Conservation (phyloP, 2,797 vertebrate genomes). For the Catostomus latipinnis region DNA sequence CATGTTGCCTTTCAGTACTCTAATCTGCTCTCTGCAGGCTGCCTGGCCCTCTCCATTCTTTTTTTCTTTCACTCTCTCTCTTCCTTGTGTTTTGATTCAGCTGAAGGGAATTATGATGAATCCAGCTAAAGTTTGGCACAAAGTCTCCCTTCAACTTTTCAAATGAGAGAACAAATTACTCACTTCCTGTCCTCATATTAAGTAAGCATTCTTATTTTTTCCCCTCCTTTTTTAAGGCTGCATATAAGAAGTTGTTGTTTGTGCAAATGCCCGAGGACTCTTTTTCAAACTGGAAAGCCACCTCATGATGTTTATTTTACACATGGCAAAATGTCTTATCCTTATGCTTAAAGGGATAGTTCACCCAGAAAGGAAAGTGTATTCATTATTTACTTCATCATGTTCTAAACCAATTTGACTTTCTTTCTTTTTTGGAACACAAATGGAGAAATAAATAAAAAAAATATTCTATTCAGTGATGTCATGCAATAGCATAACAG, state of each 20-base stretch:
- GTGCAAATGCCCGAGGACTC: neutral
- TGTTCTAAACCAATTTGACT: too few relatives aligned
- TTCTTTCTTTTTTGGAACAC: too few relatives aligned
- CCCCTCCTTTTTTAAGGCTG: slow-evolving; percentile 11
- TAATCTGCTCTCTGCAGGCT: slow-evolving; percentile 59
- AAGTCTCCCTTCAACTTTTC: slow-evolving; percentile 52
- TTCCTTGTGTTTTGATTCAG: slow-evolving; percentile 54
- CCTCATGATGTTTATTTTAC: too few relatives aligned
- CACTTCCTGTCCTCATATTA: slow-evolving; percentile 63
- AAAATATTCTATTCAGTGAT: too few relatives aligned
- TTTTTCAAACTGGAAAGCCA: neutral
- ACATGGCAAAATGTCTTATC: too few relatives aligned
- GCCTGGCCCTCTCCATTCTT: slow-evolving; percentile 56
- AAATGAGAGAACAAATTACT: slow-evolving; percentile 67
- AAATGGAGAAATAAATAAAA: too few relatives aligned
- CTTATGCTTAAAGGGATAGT: too few relatives aligned
- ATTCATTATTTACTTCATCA: too few relatives aligned
- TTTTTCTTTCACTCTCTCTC: slow-evolving; percentile 48
- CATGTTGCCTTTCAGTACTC: slow-evolving; percentile 67
- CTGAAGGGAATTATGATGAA: slow-evolving; percentile 71
- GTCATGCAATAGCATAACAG: too few relatives aligned
- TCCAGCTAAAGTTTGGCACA: slow-evolving; percentile 62
- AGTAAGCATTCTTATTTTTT: slow-evolving; percentile 45
- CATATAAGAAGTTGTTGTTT: slow-evolving; percentile 52
- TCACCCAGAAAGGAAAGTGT: too few relatives aligned